phyloP scores from a whole-genome alignment of 2,888 invertebrate genomes.

The Pasiphila rectangulata region DNA sequence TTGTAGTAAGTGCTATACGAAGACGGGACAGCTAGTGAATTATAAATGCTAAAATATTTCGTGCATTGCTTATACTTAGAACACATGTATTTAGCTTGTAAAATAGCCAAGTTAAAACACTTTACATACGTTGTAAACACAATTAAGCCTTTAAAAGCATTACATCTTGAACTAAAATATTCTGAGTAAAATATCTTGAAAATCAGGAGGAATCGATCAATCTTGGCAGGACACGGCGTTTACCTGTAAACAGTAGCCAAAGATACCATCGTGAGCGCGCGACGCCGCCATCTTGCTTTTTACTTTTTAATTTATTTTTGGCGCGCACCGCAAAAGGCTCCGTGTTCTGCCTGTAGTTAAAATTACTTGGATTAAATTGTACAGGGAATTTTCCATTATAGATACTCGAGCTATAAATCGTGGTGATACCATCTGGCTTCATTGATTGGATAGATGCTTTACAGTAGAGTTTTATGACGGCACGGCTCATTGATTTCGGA shows the following conservation, averaged over 20 bases:
- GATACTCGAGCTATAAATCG: constrained; percentile 33
- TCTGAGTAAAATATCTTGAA: constrained; percentile 3
- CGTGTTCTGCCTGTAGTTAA: constrained; percentile 29
- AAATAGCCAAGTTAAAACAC: too few species aligned
- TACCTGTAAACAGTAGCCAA: constrained; percentile 56
- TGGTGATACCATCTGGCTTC: constrained; percentile 43
- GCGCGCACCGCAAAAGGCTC: constrained; percentile 31
- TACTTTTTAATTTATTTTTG: constrained; percentile 33
- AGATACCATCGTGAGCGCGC: constrained; percentile 22
- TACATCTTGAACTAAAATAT: not conserved
- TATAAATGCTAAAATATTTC: too few species aligned
- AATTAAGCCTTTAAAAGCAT: too few species aligned
- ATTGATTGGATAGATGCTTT: constrained; percentile 36
- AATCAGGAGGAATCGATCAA: constrained; percentile 32
- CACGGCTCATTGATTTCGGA: constrained; percentile 15
- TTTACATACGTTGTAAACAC: too few species aligned
- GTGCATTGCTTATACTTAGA: too few species aligned
- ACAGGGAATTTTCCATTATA: constrained; percentile 26
- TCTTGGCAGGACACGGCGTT: constrained; percentile 30
- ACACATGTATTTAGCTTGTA: too few species aligned
- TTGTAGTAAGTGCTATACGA: too few species aligned
- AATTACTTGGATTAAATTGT: constrained; percentile 43
- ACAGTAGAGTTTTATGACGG: constrained; percentile 21
- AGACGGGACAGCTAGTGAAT: too few species aligned
- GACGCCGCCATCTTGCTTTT: constrained; percentile 53